These are phyloP conservation scores for Lymantria monacha DNA, from an alignment of 2,888 invertebrate genomes.

Conservation along the genomic window DNA sequence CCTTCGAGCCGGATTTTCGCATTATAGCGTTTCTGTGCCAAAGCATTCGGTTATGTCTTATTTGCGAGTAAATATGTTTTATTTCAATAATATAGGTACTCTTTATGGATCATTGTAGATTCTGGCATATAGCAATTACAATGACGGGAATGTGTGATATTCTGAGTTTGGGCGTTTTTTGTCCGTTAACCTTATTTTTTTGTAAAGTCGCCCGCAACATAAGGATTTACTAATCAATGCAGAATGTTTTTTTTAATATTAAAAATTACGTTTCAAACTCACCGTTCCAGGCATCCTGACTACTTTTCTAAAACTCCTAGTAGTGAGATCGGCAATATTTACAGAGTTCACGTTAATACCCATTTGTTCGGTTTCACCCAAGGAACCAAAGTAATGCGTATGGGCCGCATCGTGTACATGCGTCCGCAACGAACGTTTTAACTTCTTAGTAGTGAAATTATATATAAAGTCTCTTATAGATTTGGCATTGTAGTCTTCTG, in stretches of 20 bases:
- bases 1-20: no score
- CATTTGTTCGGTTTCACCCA: slow-evolving; percentile 33
- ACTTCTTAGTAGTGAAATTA: slow-evolving; percentile 70
- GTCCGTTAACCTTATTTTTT: no score
- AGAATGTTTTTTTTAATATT: no score
- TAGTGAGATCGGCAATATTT: slow-evolving; percentile 85
- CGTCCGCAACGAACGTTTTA: slow-evolving; percentile 66
- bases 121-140: no score
- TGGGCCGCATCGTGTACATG: slow-evolving; percentile 57
- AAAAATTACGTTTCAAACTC: slow-evolving; percentile 24
- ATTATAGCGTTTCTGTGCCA: no score
- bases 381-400: slow-evolving; percentile 68
- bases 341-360: slow-evolving; percentile 50
- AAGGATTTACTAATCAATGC: no score
- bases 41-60: no score
- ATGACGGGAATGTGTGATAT: no score
- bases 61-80: no score
- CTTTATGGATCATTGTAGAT: no score
- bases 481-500: slow-evolving; percentile 72
- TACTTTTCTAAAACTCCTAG: slow-evolving; percentile 83
- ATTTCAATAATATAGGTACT: no score
- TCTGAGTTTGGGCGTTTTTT: not conserved
- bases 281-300: slow-evolving; percentile 84
- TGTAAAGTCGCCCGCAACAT: no score
- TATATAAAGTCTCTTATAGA: slow-evolving; percentile 78